These are phyloP conservation scores for Notodonta ziczac DNA, from an alignment of 2,888 invertebrate genomes.

Conservation along the genomic window DNA sequence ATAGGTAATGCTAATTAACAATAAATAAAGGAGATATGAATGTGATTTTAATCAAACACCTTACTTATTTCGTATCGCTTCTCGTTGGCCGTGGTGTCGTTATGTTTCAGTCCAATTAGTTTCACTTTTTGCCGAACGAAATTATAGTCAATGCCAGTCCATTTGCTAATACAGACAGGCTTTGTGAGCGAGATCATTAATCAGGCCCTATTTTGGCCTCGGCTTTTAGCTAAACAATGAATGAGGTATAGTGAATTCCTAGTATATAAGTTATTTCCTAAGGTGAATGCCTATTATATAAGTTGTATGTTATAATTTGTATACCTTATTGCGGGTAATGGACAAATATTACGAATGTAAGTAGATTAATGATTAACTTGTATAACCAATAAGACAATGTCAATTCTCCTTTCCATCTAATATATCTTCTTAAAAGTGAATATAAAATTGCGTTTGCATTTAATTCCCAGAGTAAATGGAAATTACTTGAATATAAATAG, in stretches of 20 bases:
- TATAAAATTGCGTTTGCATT: not conserved
- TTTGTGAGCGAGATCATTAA: slow-evolving; percentile 1
- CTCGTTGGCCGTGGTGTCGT: too few species aligned
- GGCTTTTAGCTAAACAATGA: slow-evolving; percentile 6
- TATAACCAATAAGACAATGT: not conserved
- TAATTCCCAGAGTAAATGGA: slow-evolving; percentile 1
- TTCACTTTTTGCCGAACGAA: not conserved
- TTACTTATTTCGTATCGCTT: too few species aligned
- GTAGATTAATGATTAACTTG: not conserved
- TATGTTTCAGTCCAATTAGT: not conserved
- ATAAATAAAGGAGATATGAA: too few species aligned
- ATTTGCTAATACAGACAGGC: slow-evolving; percentile 2
- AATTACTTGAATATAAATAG: slow-evolving; percentile 4
- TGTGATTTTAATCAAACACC: too few species aligned
- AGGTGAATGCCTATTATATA: not conserved
- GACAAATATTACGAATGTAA: not conserved
- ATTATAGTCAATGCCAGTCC: not conserved
- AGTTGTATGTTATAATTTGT: too few species aligned
- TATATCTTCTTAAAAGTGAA: too few species aligned
- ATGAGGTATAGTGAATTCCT: not conserved
- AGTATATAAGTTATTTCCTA: not conserved
- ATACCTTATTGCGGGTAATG: not conserved
- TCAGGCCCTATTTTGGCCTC: slow-evolving; percentile 1
- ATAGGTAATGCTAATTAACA: too few species aligned
- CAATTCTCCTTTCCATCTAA: too few species aligned